Conservation (phyloP, 2,888 invertebrate genomes). For the Anodontia alba region DNA sequence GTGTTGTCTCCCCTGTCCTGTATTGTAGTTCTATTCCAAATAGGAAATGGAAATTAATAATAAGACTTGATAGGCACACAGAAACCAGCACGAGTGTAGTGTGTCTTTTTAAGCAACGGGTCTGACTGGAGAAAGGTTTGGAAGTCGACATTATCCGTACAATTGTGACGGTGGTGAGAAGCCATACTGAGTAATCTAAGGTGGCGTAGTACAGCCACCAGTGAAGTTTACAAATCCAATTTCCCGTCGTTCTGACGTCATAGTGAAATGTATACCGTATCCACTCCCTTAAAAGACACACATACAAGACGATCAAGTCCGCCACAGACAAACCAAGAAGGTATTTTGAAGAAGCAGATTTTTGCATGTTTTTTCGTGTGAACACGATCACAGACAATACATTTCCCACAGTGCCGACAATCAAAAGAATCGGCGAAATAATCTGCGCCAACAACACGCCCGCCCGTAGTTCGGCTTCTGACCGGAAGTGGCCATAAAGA, state of each 20-base stretch:
- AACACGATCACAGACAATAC: slow-evolving; percentile 65
- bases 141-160: slow-evolving; percentile 74
- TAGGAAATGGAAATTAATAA: slow-evolving; percentile 67
- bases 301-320: slow-evolving; percentile 69
- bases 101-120: slow-evolving; percentile 56
- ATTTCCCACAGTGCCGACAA: slow-evolving; percentile 74
- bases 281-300: slow-evolving; percentile 70
- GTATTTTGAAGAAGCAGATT: slow-evolving; percentile 67
- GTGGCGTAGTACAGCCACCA: slow-evolving; percentile 70
- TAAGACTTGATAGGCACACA: slow-evolving; percentile 47
- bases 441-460: slow-evolving; percentile 58
- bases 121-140: slow-evolving; percentile 67
- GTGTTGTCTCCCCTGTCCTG: not conserved
- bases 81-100: slow-evolving; percentile 43
- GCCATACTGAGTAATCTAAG: slow-evolving; percentile 75
- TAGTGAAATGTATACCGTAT: slow-evolving; percentile 39
- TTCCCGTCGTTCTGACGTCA: slow-evolving; percentile 61
- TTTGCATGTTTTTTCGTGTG: slow-evolving; percentile 50
- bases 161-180: slow-evolving; percentile 72
- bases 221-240: slow-evolving; percentile 64
- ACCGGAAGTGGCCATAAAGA: slow-evolving; percentile 39
- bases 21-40: slow-evolving; percentile 56
- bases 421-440: slow-evolving; percentile 67
- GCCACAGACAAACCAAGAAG: slow-evolving; percentile 64
- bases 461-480: slow-evolving; percentile 29